Base-by-base conservation (phyloP, 2,113 vertebrate species). In the Centropristis striata region DNA sequence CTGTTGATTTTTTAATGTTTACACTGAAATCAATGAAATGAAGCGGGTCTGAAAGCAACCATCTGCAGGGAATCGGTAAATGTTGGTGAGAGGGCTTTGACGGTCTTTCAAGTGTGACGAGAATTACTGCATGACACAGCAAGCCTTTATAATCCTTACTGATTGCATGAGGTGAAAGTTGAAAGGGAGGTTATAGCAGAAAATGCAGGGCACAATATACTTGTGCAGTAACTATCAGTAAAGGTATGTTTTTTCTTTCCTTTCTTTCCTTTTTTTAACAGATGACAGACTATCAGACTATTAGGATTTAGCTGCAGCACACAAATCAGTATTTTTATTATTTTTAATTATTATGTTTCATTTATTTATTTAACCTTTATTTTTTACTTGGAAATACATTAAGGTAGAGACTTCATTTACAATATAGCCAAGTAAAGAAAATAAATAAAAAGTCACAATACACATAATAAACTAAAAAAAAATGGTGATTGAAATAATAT, bases 131-230 rank as follows among this genome's bases (percentile, higher is more conserved):
- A 15, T 11, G 46, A 55, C 50, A 42, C 36, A 4, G 27, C 63
- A 10, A 25, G 65, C 37, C 65, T 88, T 66, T 47, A 20, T 84
- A 78, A 85, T 84, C 85, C 64, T 8, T 20, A 28, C 2, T 73
- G 67, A 86, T 49, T 55, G 55, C 42, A 55, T 11, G 25, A 65
- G 59, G 41, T 67, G 14, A 83, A 80, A 74, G 82, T 77, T 81
- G 39, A 88, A 25, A 51, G 39, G 49, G 36, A 67, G 37, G 8
- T 41, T 21, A 32, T 32, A 27, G 15, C 12, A 21, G n/a, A 46
- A 23, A 70, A 23, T 2, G 1, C 16, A 44, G 0, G 49, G 16
- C 0, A 8, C 25, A 37, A 61, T 46, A 25, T 12, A 18, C 13
- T 1, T 32, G 16, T 15, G 5, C 14, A 16, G 8, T 41, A 6